Percentiles rank a stretch among this genome's conserved stretches.
These are phyloP conservation scores for Coremacera marginata DNA, from an alignment of 2,888 invertebrate genomes.

Conservation along the genomic window DNA sequence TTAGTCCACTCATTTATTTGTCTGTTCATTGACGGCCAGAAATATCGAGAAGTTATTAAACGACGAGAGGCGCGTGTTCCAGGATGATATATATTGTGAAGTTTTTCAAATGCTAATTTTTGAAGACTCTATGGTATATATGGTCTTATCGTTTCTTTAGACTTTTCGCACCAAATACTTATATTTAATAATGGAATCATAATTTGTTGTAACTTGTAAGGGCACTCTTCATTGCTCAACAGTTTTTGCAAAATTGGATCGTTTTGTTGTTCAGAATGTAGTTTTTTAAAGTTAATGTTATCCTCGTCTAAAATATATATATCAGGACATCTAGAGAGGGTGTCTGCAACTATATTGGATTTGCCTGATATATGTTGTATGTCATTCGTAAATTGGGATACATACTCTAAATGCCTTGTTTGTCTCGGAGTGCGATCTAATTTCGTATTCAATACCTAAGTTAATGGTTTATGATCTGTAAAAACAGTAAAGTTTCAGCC, in stretches of 20 bases:
- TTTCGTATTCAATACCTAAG: neutral
- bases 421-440: neutral
- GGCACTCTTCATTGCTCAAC: neutral
- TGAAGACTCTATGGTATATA: neutral
- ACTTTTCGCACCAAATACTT: neutral
- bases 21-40: neutral
- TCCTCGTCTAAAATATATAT: neutral
- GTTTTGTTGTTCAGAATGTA: too few relatives aligned
- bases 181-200: neutral
- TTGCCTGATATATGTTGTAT: neutral
- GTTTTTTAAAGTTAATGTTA: too few relatives aligned
- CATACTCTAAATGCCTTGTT: neutral
- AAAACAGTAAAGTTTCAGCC: neutral
- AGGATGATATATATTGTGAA: neutral
- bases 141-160: neutral
- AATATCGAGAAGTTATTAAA: neutral
- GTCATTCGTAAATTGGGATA: neutral
- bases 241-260: neutral
- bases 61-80: neutral
- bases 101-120: neutral
- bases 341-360: neutral
- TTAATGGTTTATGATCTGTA: constrained; percentile 12
- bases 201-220: neutral
- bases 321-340: too few relatives aligned
- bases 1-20: neutral